Evolutionary conservation across 2,113 vertebrate species (phyloP), one percentile per base, ranked within the genome.

Genomic region (Acrocephalus arundinaceus): DNA sequence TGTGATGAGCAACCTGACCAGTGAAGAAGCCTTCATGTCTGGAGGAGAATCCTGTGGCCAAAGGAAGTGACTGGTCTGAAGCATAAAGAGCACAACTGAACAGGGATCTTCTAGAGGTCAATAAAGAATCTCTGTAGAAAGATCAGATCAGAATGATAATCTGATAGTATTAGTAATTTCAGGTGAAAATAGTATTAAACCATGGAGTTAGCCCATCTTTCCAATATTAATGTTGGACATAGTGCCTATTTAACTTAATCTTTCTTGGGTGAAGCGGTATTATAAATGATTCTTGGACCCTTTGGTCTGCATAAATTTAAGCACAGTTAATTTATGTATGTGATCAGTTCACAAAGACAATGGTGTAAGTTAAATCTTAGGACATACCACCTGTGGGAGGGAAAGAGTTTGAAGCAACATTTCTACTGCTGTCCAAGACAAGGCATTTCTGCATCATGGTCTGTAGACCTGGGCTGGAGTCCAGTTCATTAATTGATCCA

Each of bases 401-500:
- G 10, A 23, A n/a, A 13, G 22, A 15, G 18, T 48, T 79, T 31
- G 24, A 35, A 35, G 11, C 9, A 52, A 31, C 5, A 5, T 67
- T 55, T 4, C 61, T 78, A 27, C 35, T 55, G 39, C 70, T 63
- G 37, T 45, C 30, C 7, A 71, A 75, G 46, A 16, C 1, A 9
- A 71, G 41, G 37, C 2, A 6, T 75, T 76, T 89, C 66, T 82
- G 33, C 13, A 1, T 31, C 51, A 4, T 11, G 46, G 22, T 27
- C n/a, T 2, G 1, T 7, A 39, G n/a, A 27, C 23, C 15, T 5
- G 66, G 46, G 22, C 54, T 77, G 45, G 25, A 41, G 15, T 43
- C 39, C 35, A 28, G 22, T 15, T 58, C 1, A 1, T 49, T 18
- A 33, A 39, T 2, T 1, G 5, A 28, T 20, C 13, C 23, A 52